Evolutionary conservation across 2,113 vertebrate genomes (phyloP), one percentile per base, ranked within the genome.

Genomic region (Mola mola): DNA sequence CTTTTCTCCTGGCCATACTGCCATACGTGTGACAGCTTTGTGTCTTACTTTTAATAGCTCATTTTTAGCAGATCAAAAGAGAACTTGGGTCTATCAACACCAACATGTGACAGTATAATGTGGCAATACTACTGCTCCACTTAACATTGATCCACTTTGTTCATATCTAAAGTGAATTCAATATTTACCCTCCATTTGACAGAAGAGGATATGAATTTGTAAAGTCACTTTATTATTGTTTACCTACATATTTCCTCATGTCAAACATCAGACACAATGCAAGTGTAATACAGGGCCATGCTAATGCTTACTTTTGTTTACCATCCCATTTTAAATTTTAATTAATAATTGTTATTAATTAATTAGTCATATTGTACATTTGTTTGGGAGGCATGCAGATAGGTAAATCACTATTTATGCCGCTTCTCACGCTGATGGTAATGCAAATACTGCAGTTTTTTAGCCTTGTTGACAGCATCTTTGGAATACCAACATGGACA

Each of bases 361-460:
- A n/a, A n/a, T n/a, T n/a, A n/a, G n/a, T n/a, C n/a, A n/a, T n/a
- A n/a, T n/a, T n/a, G n/a, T n/a, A n/a, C n/a, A n/a, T n/a, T n/a
- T n/a, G n/a, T n/a, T n/a, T n/a, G n/a, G n/a, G n/a, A n/a, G n/a
- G n/a, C n/a, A n/a, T 41, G 44, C 8, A 44, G 25, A 4, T 34
- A 4, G 16, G n/a, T n/a, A n/a, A n/a, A n/a, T n/a, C n/a, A n/a
- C n/a, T n/a, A n/a, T n/a, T n/a, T n/a, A n/a, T n/a, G n/a, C n/a
- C n/a, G n/a, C n/a, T n/a, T n/a, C n/a, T n/a, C n/a, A n/a, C n/a
- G n/a, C n/a, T n/a, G n/a, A n/a, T n/a, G n/a, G n/a, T n/a, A n/a
- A 47, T 68, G 51, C 42, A 59, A 71, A 64, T 66, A 6, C 17
- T 34, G 22, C 22, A 48, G 26, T 62, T 57, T 60, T 60, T 8